Evolutionary conservation across 2,113 vertebrate species (phyloP), one percentile per base, ranked within the genome.

Genomic region (Trochalopteron elliotii): DNA sequence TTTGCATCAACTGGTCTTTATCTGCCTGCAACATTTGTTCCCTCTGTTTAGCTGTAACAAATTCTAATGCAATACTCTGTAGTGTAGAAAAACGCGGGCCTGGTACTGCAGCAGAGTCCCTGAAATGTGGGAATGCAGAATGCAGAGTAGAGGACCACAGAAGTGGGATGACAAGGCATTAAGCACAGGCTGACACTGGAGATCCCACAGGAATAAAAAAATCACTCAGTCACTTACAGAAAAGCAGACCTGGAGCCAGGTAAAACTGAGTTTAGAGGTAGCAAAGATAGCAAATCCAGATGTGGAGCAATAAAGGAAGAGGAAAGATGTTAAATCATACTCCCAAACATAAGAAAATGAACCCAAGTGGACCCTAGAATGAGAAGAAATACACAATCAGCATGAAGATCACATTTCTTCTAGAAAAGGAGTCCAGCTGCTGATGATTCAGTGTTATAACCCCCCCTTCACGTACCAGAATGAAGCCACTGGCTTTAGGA

Each of bases 391-490:
- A 42, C 20, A 33, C 3, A 15, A 16, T 55, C 13, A 84, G 3
- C 8, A 37, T 23, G 4, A 84, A 11, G 15, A 53, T 5, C 14
- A 24, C 11, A 35, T 75, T 79, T 40, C 7, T 68, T 22, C 27
- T 13, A 19, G 33, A 33, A 68, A 63, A 90, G 7, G 11, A 16
- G 7, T 68, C 8, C 5, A 7, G 35, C 3, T 90, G 30, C 2
- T 42, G 15, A 45, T 2, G 5, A 44, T 8, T 61, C 10, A 2
- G 33, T 55, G 13, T 33, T 71, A 53, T 24, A 69, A n/a, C 1
- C 2, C 3, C 1, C 1, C 0, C 3, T 9, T 18, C 25, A 8
- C 12, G 11, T 7, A 37, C 17, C 15, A 50, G 13, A n/a, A 78
- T 5, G 11, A 93, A 90, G 64, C 5, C 31, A 53, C 1, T 10